Evolutionary conservation across 2,797 vertebrate species (phyloP).

Genomic region (Lophius americanus): DNA sequence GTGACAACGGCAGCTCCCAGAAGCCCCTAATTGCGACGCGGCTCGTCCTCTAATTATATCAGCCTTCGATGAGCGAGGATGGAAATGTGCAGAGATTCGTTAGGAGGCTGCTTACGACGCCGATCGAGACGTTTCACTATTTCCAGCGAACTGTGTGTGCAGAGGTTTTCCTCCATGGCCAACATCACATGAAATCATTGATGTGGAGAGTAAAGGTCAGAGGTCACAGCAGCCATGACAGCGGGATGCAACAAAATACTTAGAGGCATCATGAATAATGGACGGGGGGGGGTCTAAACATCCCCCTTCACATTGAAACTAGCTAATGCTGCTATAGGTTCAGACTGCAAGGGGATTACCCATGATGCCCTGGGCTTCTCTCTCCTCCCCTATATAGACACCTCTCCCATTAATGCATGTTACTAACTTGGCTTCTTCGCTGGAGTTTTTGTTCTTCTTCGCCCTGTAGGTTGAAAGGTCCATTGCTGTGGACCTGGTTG

Average conservation of each 20-base stretch:
- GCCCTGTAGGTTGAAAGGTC: too few species aligned
- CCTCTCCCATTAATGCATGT: too few species aligned
- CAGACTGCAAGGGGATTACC: too few species aligned
- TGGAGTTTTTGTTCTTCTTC: too few species aligned
- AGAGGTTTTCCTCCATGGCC: background rate
- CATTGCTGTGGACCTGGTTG: too few species aligned
- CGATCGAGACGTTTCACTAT: background rate
- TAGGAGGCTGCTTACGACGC: background rate
- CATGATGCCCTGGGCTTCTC: too few species aligned
- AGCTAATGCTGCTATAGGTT: too few species aligned
- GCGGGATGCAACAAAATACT: background rate
- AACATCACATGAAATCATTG: background rate
- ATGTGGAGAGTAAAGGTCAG: slow-evolving; percentile 14
- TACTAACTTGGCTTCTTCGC: too few species aligned
- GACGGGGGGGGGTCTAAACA: background rate
- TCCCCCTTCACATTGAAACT: too few species aligned
- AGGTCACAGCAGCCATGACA: slow-evolving; percentile 12
- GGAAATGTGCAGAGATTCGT: slow-evolving; percentile 39
- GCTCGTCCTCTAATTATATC: slow-evolving; percentile 31
- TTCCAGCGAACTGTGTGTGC: background rate
- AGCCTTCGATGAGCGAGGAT: slow-evolving; percentile 12
- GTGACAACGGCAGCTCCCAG: slow-evolving; percentile 28
- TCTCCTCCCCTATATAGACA: too few species aligned
- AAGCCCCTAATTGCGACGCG: slow-evolving; percentile 28
- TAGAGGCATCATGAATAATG: slow-evolving; percentile 27